phyloP scores from a whole-genome alignment of 2,888 invertebrate genomes.

The Zaprionus lineosus region DNA sequence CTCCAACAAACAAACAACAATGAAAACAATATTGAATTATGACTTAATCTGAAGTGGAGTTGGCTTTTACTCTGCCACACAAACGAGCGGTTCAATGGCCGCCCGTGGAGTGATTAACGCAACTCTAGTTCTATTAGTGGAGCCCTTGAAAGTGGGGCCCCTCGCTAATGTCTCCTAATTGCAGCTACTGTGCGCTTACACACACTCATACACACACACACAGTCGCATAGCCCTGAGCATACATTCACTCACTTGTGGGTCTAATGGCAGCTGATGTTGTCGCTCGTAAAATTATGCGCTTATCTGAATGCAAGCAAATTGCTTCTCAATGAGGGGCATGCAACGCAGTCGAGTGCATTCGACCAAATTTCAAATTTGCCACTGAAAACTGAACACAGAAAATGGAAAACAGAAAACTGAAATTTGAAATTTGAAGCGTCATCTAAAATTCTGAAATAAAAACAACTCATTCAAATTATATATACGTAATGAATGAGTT shows the following conservation, averaged over 20 bases:
- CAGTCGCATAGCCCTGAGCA: too few species aligned
- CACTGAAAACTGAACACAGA: conserved; percentile 29
- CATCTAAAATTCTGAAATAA: neutral
- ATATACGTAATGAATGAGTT: too few species aligned
- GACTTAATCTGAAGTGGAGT: conserved; percentile 77
- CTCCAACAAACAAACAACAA: neutral
- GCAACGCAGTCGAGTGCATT: conserved; percentile 16
- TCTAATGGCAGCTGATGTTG: conserved; percentile 48
- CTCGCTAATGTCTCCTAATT: conserved; percentile 55
- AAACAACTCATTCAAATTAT: conserved; percentile 7
- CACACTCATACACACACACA: conserved; percentile 5
- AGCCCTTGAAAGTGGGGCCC: conserved; percentile 42
- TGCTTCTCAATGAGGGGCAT: neutral
- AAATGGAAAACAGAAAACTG: neutral
- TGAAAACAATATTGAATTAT: conserved; percentile 34
- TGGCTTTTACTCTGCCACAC: conserved; percentile 42
- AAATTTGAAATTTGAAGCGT: conserved; percentile 20
- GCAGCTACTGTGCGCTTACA: conserved; percentile 38
- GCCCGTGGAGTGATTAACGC: conserved; percentile 42
- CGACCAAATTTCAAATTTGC: conserved; percentile 36
- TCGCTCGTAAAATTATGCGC: conserved; percentile 56
- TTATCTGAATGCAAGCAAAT: conserved; percentile 47
- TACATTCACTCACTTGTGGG: neutral
- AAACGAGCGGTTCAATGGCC: conserved; percentile 24
- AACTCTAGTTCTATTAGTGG: conserved; percentile 53